Base-by-base conservation (phyloP, 2,888 invertebrate species). In the Omphaloscelis lunosa region DNA sequence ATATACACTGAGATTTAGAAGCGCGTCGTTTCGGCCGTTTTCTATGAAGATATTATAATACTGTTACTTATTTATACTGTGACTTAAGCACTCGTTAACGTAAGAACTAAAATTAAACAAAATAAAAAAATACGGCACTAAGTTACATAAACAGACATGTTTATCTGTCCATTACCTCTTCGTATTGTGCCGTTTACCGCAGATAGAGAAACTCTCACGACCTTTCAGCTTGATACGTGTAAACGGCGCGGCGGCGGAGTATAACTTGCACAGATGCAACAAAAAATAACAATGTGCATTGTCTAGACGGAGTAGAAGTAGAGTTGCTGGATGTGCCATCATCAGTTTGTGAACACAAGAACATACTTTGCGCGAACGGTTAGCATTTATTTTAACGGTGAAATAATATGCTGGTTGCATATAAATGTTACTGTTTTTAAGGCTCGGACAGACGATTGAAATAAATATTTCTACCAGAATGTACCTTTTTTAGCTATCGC, bases 221-320 rank as follows among this genome's bases (percentile, higher is more conserved):
- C 85, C 80, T 86, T 88, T 85, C 69, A 74, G 68, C 79, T 67
- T 75, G 41, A 27, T 72, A 67, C 56, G 51, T 72, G 70, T 81
- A 75, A 72, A 79, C 65, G 63, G 67, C 61, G 8, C 41, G 6
- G 48, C 65, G 63, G 67, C 61, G 8, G 51, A 6, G 48, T 76
- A 65, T 76, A 77, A 83, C 73, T 80, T 84, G 83, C 79, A 80
- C 81, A 85, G 79, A 65, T 85, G 83, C 80, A 90, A 84, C 79
- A 90, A 84, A 77, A 89, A 91, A 92, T 86, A 89, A 92, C 93
- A 93, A 93, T 93, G 90, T 82, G 87, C 84, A 92, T 92, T 93
- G 93, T 93, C 80, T 90, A 51, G 48, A 72, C 69, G 56, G 27
- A 34, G 67, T 51, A 71, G 70, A 72, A 63, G 53, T 88, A 77